phyloP scores from a whole-genome alignment of 2,888 invertebrate species.

The Campoplex capitator region DNA sequence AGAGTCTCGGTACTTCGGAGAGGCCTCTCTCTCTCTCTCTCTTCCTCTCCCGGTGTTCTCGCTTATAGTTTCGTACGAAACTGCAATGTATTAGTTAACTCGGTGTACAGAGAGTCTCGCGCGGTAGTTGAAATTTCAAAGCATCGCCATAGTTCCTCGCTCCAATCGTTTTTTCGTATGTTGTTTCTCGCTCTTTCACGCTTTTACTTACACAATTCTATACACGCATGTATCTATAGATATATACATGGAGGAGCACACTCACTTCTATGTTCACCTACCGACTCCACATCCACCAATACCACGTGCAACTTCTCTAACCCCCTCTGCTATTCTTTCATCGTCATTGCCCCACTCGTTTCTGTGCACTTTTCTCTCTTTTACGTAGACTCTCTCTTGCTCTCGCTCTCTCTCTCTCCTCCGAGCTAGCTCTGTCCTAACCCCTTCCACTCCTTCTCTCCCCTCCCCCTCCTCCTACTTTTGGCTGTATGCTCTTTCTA shows the following conservation, averaged over 20 bases:
- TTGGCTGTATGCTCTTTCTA: slow-evolving; percentile 46
- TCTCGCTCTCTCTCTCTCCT: slow-evolving; percentile 28
- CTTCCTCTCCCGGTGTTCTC: slow-evolving; percentile 4
- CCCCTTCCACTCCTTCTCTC: slow-evolving; percentile 63
- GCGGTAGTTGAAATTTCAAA: slow-evolving; percentile 56
- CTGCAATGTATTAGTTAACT: slow-evolving; percentile 55
- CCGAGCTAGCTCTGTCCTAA: slow-evolving; percentile 53
- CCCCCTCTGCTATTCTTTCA: slow-evolving; percentile 40
- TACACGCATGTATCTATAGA: neutral
- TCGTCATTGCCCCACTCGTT: slow-evolving; percentile 38
- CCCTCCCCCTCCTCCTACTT: slow-evolving; percentile 47
- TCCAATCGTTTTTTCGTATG: slow-evolving; percentile 85
- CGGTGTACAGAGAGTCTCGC: slow-evolving; percentile 12
- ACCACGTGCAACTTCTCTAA: slow-evolving; percentile 64
- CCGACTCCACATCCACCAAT: slow-evolving; percentile 23
- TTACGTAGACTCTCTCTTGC: slow-evolving; percentile 19
- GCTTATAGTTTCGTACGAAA: slow-evolving; percentile 56
- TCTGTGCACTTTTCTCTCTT: slow-evolving; percentile 48
- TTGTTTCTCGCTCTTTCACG: slow-evolving; percentile 36
- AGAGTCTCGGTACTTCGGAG: slow-evolving; percentile 21
- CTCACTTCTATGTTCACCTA: slow-evolving; percentile 38
- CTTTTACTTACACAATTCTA: slow-evolving; percentile 8
- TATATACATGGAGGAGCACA: neutral
- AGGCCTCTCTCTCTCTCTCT: slow-evolving; percentile 16
- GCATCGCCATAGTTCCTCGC: slow-evolving; percentile 62